phyloP scores from a whole-genome alignment of 2,888 invertebrate genomes.

The Ypsolopha scabrella region DNA sequence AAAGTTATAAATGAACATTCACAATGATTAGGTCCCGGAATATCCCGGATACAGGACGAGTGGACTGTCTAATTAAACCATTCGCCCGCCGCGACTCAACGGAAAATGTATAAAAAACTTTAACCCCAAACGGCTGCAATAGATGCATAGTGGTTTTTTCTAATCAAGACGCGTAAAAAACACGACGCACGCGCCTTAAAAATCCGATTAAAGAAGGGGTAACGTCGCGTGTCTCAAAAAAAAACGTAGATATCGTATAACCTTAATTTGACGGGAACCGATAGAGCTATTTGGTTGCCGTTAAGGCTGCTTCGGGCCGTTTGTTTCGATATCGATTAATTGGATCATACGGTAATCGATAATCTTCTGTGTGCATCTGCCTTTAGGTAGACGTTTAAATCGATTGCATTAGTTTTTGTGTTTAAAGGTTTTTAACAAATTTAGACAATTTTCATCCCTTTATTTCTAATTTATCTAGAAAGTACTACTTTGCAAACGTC shows the following conservation, averaged over 20 bases:
- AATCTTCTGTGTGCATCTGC: conserved; percentile 61
- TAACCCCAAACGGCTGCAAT: conserved; percentile 56
- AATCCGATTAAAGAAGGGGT: conserved; percentile 68
- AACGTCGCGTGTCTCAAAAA: conserved; percentile 44
- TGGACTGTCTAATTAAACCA: conserved; percentile 55
- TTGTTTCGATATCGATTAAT: conserved; percentile 67
- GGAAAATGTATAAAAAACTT: conserved; percentile 49
- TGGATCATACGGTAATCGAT: conserved; percentile 67
- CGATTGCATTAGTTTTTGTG: neutral
- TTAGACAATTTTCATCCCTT: too few species aligned
- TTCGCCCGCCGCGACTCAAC: conserved; percentile 45
- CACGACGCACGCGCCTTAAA: conserved; percentile 50
- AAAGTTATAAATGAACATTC: conserved; percentile 44
- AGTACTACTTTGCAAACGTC: too few species aligned
- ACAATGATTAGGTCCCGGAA: conserved; percentile 25
- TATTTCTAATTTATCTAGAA: too few species aligned
- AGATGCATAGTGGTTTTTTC: conserved; percentile 57
- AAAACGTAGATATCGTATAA: conserved; percentile 50
- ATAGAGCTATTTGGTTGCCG: conserved; percentile 63
- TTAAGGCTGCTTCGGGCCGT: conserved; percentile 44
- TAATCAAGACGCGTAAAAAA: conserved; percentile 41
- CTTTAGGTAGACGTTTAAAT: conserved; percentile 10
- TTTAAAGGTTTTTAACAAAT: too few species aligned
- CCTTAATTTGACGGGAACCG: conserved; percentile 57
- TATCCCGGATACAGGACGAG: conserved; percentile 20